phyloP scores from a whole-genome alignment of 2,888 invertebrate genomes.

The Drosophila nigricruria region DNA sequence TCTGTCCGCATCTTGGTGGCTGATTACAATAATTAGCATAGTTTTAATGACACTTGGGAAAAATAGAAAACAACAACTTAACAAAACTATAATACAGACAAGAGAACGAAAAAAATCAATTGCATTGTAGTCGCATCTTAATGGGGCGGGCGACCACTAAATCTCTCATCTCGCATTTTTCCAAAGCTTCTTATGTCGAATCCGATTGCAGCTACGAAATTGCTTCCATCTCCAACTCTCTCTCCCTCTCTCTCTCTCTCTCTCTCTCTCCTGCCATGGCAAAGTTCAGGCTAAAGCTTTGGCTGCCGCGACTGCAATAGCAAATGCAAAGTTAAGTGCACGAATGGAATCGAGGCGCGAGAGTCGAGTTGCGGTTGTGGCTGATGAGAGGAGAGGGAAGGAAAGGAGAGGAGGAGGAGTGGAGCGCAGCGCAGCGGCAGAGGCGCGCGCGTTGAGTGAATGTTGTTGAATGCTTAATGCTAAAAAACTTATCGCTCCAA shows the following conservation, averaged over 20 bases:
- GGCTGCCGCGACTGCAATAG: conserved; percentile 38
- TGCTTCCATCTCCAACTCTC: neutral
- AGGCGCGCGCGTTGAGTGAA: conserved; percentile 23
- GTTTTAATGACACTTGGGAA: conserved; percentile 45
- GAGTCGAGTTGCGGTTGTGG: neutral
- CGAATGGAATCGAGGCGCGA: neutral
- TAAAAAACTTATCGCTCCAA: conserved; percentile 39
- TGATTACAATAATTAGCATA: conserved; percentile 65
- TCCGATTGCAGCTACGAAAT: conserved; percentile 27
- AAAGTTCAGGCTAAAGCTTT: conserved; percentile 53
- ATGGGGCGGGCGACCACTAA: conserved; percentile 29
- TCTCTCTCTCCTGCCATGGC: conserved; percentile 14
- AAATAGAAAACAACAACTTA: conserved; percentile 10
- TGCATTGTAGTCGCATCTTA: conserved; percentile 11
- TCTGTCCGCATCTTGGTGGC: conserved; percentile 2
- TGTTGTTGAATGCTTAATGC: conserved; percentile 61
- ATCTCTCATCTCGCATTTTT: conserved; percentile 44
- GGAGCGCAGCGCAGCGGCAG: neutral
- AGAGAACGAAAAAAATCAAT: conserved; percentile 21
- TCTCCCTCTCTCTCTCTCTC: neutral
- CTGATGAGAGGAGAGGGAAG: neutral
- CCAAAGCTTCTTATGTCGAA: conserved; percentile 20
- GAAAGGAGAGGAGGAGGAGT: neutral
- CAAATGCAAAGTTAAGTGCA: conserved; percentile 45
- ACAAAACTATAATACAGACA: neutral